Conservation (phyloP, 1,140 invertebrate species). For the Myzus persicae region DNA sequence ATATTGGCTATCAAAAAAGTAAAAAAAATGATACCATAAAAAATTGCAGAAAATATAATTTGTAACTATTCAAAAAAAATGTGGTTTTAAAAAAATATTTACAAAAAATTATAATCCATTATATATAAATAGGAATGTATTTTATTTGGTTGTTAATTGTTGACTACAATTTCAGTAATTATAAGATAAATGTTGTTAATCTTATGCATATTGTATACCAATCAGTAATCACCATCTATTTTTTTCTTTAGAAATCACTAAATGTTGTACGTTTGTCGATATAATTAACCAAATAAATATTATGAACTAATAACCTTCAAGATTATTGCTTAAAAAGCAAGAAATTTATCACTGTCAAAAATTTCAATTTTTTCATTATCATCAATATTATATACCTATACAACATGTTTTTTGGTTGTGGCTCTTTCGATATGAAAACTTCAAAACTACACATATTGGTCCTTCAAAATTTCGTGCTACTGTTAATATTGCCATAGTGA, state of each 20-base stretch:
- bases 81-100: no score
- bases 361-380: neutral
- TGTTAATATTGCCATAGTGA: neutral
- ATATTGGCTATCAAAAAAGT: no score
- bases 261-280: neutral
- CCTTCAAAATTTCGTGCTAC: neutral
- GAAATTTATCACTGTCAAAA: no score
- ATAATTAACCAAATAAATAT: neutral
- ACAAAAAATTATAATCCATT: no score
- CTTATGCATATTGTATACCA: neutral
- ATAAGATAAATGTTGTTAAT: neutral
- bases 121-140: no score
- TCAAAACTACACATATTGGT: neutral
- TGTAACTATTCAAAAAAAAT: no score
- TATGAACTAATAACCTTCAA: no score
- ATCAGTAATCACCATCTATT: neutral
- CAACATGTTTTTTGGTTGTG: neutral
- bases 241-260: neutral
- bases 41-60: no score
- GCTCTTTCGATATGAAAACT: neutral
- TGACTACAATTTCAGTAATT: neutral
- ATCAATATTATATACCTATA: neutral
- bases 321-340: neutral
- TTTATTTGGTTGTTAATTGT: neutral
- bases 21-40: no score